Base-by-base conservation (phyloP, 2,797 vertebrate genomes). In the Eutrigla gurnardus region DNA sequence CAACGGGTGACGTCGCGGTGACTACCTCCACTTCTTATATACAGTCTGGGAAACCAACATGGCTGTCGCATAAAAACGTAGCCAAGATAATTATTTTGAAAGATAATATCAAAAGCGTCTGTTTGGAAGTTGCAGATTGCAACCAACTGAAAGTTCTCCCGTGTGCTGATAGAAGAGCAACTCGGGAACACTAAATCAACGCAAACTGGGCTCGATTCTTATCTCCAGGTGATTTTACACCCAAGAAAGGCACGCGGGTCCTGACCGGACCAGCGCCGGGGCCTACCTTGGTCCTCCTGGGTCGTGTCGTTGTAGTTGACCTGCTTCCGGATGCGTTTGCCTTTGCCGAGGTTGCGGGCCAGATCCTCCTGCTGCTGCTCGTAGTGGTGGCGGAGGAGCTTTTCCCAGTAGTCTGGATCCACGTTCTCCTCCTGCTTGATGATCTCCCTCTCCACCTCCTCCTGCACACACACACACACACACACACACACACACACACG, bases 401-500 rank as follows among this genome's bases (percentile, higher is more conserved):
- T 99, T 89, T 99, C 98, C 98, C 98, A 99, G 88, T 99, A 99
- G 89, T 99, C 98, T 0, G 98, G 98, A 89, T 99, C 98, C 84
- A 99, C 98, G 0, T 99, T 99, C 93, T 99, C 98, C 92, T 99
- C 98, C 91, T 99, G 98, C 88, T 99, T 99, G 90, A 99, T 99
- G 90, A 99, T 98, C 93, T 99, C 98, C 0, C 98, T 94, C 88
- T 99, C 97, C 33, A 98, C 97, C 88, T 99, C 98, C 91, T 99
- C 98, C 98, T 99, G 91, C 61, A 74, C 37, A 66, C 0, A 3
- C 25, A 39, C 4, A 25, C 25, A 25, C 25, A 25, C 25, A 25
- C 25, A 25, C 25, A 25, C 25, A 52, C 2, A 25, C 25, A 25
- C 25, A 25, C 25, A 25, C 25, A 63, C 4, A 54, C 1, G 65